phyloP scores from a whole-genome alignment of 2,888 invertebrate genomes.

The Bruchidius siliquastri region DNA sequence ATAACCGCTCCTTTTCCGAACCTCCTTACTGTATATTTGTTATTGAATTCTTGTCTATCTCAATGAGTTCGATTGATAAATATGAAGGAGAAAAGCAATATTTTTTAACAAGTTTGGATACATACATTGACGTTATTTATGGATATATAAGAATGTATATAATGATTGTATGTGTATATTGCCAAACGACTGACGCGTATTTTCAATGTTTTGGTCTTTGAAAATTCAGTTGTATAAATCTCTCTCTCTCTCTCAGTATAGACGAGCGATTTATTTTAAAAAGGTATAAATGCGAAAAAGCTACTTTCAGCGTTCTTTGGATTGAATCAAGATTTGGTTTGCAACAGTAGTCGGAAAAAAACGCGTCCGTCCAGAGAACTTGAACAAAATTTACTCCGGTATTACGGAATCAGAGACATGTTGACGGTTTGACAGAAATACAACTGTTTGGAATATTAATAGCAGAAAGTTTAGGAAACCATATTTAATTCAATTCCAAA shows the following conservation, averaged over 20 bases:
- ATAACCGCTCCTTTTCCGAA: no score
- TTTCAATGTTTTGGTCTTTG: background rate
- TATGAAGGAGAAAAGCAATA: background rate
- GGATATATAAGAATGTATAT: background rate
- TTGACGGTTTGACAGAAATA: background rate
- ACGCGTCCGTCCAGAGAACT: background rate
- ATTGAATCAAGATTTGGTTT: background rate
- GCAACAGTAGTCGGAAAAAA: background rate
- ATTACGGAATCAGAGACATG: background rate
- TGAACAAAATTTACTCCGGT: background rate
- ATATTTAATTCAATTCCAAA: no score
- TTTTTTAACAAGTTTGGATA: background rate
- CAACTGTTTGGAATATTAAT: no score
- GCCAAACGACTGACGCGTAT: background rate
- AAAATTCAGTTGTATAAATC: background rate
- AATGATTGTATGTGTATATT: background rate
- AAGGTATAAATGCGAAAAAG: background rate
- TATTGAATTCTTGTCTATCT: no score
- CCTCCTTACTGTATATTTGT: no score
- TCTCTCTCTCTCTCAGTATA: background rate
- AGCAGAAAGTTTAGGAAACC: no score
- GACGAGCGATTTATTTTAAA: background rate
- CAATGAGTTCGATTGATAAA: background rate
- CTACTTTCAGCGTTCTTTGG: background rate
- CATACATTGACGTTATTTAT: background rate